These are phyloP conservation scores for Thera obeliscata DNA, from an alignment of 2,888 invertebrate genomes.

Conservation along the genomic window DNA sequence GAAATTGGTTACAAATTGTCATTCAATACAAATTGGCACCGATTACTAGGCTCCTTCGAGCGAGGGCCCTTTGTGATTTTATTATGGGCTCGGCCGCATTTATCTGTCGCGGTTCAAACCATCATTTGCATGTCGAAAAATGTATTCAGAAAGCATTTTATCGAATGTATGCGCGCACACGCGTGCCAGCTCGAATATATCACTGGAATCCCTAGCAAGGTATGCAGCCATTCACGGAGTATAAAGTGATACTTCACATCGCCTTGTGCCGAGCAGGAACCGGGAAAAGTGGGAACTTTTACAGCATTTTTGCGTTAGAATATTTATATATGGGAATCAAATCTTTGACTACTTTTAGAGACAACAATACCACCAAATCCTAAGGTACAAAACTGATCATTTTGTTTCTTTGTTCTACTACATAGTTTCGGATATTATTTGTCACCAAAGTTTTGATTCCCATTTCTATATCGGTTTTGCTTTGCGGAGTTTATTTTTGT, in stretches of 20 bases:
- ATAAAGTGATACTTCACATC: conserved; percentile 16
- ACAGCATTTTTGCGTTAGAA: neutral
- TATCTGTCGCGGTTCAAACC: conserved; percentile 52
- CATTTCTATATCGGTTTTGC: too few species aligned
- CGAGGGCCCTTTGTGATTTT: conserved; percentile 36
- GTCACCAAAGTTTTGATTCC: too few species aligned
- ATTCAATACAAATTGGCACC: conserved; percentile 44
- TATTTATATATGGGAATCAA: too few species aligned
- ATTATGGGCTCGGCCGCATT: conserved; percentile 41
- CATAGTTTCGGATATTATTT: too few species aligned
- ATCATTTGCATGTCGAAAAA: conserved; percentile 60
- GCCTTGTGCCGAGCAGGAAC: neutral
- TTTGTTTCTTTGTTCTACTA: too few species aligned
- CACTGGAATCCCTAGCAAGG: conserved; percentile 55
- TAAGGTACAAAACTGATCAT: too few species aligned
- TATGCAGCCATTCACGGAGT: conserved; percentile 42
- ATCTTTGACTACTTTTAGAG: too few species aligned
- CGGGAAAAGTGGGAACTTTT: neutral
- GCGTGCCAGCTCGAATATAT: conserved; percentile 50
- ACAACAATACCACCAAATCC: too few species aligned
- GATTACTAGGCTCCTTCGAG: conserved; percentile 29
- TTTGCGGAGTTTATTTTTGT: too few species aligned
- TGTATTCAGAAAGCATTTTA: conserved; percentile 59
- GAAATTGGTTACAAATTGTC: conserved; percentile 51
- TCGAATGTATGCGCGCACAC: conserved; percentile 73